Evolutionary conservation across 2,797 vertebrate species (phyloP).

Genomic region (Chelon auratus): DNA sequence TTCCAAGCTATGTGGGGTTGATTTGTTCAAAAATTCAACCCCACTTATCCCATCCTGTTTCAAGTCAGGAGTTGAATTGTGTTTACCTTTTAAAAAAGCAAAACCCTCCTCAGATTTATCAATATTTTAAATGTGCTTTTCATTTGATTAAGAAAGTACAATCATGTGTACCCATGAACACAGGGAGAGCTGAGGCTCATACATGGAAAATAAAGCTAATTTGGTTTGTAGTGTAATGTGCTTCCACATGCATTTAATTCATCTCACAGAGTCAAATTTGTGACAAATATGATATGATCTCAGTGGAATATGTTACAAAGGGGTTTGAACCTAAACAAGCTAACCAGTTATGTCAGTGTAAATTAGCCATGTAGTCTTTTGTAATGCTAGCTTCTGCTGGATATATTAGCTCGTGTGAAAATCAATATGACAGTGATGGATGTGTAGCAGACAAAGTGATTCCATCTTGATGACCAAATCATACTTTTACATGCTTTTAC

Average conservation of each 20-base stretch:
- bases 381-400: conserved; percentile 22
- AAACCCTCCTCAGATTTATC: neutral
- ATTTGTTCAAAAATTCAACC: conserved; percentile 33
- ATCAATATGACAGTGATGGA: conserved; percentile 46
- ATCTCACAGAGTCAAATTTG: conserved; percentile 38
- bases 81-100: neutral
- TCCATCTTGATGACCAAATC: neutral
- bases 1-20: conserved; percentile 37
- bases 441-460: conserved; percentile 19
- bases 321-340: conserved; percentile 28
- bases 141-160: neutral
- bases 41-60: neutral
- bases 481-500: neutral
- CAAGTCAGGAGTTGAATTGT: neutral
- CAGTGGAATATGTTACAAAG: conserved; percentile 28
- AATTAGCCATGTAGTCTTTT: conserved; percentile 39
- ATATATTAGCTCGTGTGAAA: conserved; percentile 24
- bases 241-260: neutral
- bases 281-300: conserved; percentile 42
- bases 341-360: conserved; percentile 39
- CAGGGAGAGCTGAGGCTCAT: neutral
- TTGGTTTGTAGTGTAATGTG: neutral
- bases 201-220: too few relatives aligned
- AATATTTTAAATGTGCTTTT: neutral
- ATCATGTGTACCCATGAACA: neutral